Evolutionary conservation across 2,888 invertebrate genomes (phyloP).

Genomic region (Cremastobaeus sp.): DNA sequence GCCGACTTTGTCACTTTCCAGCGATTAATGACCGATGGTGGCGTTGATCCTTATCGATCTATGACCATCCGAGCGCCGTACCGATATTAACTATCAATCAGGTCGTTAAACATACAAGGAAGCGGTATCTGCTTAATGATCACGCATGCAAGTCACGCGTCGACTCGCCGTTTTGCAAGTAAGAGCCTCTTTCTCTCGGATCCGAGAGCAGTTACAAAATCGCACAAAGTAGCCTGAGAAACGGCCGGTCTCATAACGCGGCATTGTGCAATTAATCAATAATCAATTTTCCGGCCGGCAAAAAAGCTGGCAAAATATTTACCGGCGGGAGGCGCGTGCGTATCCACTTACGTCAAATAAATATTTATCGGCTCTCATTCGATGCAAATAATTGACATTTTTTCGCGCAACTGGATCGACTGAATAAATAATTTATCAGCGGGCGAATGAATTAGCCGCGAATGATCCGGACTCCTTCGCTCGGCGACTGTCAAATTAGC

Average conservation of each 20-base stretch:
- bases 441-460: slow-evolving; percentile 9
- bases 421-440: slow-evolving; percentile 37
- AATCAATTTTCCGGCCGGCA: slow-evolving; percentile 22
- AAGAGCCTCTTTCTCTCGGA: background rate
- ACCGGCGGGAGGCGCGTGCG: slow-evolving; percentile 6
- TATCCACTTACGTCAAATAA: slow-evolving; percentile 29
- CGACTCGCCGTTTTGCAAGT: background rate
- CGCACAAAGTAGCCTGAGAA: slow-evolving; percentile 4
- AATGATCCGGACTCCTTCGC: background rate
- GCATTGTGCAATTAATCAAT: slow-evolving; percentile 34
- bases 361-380: slow-evolving; percentile 36
- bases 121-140: slow-evolving; percentile 11
- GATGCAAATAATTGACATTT: slow-evolving; percentile 25
- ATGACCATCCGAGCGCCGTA: slow-evolving; percentile 7
- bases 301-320: slow-evolving; percentile 31
- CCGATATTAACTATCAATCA: slow-evolving; percentile 30
- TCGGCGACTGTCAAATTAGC: slow-evolving; percentile 20
- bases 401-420: slow-evolving; percentile 7
- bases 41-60: slow-evolving; percentile 12
- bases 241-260: background rate
- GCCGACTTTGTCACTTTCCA: background rate
- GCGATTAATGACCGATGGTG: background rate
- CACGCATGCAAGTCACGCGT: slow-evolving; percentile 6
- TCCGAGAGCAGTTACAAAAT: slow-evolving; percentile 7
- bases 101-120: slow-evolving; percentile 8